Base-by-base conservation (phyloP, 2,888 invertebrate genomes). In the Atherix ibis region DNA sequence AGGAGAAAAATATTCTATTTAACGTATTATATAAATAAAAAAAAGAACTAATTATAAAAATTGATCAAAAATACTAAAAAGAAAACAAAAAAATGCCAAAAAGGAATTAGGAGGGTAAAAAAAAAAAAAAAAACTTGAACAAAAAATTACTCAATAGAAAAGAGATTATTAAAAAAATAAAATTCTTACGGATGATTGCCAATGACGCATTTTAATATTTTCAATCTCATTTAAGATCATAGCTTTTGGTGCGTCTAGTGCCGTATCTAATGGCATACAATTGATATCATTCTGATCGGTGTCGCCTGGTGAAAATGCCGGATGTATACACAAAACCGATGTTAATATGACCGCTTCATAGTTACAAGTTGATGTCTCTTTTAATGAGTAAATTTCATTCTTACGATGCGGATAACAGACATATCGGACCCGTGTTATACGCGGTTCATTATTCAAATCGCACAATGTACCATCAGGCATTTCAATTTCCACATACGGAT, bases 321-420 rank as follows among this genome's bases (percentile, higher is more conserved):
- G 92, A 65, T 95, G 94, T 22, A 68, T 66, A 52, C 98, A 98
- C 1, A 98, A 65, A 8, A 79, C 60, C 0, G 85, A 79, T 0
- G 94, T 87, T 15, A 94, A 65, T 10, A 97, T 81, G 10, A 95
- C 74, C 5, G 71, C 78, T 61, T 95, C 94, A 54, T 97, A 97
- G 56, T 89, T 84, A 53, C 97, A 97, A 0, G 87, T 89, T 0
- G 88, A 81, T 0, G 78, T 83, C 59, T 95, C 95, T 52, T 92
- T 92, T 40, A 95, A 70, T 0, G 87, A 85, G 53, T 84, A 88
- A 3, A 95, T 76, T 53, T 94, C 92, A 46, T 91, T 87, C 48
- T 85, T 83, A 3, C 88, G 85, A 46, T 84, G 80, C 4, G 72
- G 70, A 50, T 81, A 85, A 62, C 95, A 95, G 1, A 92, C 83